Base-by-base conservation (phyloP, 1,140 invertebrate species). In the Drosophila teissieri region DNA sequence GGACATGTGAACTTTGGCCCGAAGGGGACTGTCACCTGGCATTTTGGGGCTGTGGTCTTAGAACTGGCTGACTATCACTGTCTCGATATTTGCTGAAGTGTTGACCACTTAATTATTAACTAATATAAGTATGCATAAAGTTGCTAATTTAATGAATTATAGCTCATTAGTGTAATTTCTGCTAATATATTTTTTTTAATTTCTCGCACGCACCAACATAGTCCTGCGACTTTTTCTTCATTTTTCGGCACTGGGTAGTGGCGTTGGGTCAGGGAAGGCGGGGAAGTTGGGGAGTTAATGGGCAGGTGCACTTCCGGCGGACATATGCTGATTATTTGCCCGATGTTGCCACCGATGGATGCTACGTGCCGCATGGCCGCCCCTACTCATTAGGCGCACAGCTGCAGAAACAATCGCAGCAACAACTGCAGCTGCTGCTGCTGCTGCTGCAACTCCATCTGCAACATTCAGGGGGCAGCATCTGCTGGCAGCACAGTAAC, bases 301-400 rank as follows among this genome's bases (percentile, higher is more conserved):
- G 15, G 4, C 39, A 61, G 56, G 42, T 65, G 39, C 53, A 64
- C 60, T 52, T 51, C 57, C 72, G 68, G 39, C 60, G 55, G 78
- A 68, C 78, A 85, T 76, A 79, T 78, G 78, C 69, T 70, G 77
- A 85, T 85, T 63, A 85, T 80, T 64, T 69, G 77, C 49, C 77
- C 40, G 24, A 67, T 48, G 54, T 52, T 70, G 56, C 55, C 58
- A 75, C 61, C 55, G 73, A 27, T 68, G 63, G 73, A 27, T 68
- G 63, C 27, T 60, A 51, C 54, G 45, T 69, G 65, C 53, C 69
- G 53, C 68, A 72, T 80, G 74, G 69, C 78, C 65, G 81, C 48
- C 53, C 79, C 63, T 77, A 80, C 73, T 85, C 73, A 81, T 84
- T 62, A 70, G 63, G 73, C 37, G 51, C 61, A 73, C 64, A 63